phyloP scores from a whole-genome alignment of 2,888 invertebrate species.

The Smittia aterrima region DNA sequence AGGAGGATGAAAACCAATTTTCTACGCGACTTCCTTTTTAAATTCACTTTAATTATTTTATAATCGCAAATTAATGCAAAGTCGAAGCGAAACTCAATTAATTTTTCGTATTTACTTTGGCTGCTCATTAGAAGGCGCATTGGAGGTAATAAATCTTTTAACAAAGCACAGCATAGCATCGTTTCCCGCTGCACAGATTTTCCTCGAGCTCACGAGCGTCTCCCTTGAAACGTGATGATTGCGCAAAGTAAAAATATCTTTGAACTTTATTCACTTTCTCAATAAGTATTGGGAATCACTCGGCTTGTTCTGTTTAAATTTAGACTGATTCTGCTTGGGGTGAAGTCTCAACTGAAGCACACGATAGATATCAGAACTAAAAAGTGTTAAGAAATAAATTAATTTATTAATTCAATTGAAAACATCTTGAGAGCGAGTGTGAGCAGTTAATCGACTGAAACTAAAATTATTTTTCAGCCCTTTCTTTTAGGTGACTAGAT shows the following conservation, averaged over 20 bases:
- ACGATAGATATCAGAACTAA: background rate
- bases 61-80: background rate
- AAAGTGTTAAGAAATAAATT: constrained; percentile 16
- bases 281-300: background rate
- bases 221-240: background rate
- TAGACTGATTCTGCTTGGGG: background rate
- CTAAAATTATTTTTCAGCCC: background rate
- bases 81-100: background rate
- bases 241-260: background rate
- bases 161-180: background rate
- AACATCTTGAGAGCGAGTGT: background rate
- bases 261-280: constrained; percentile 1
- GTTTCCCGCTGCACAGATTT: background rate
- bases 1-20: background rate
- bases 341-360: background rate
- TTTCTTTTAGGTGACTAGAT: background rate
- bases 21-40: background rate
- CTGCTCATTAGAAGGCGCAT: constrained; percentile 31
- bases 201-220: background rate
- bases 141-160: constrained; percentile 32
- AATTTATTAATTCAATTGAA: constrained; percentile 5
- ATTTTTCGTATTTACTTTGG: constrained; percentile 26
- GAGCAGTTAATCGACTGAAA: background rate
- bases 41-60: background rate
- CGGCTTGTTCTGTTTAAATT: background rate